phyloP scores from a whole-genome alignment of 2,113 vertebrate species.

The Equus przewalskii region DNA sequence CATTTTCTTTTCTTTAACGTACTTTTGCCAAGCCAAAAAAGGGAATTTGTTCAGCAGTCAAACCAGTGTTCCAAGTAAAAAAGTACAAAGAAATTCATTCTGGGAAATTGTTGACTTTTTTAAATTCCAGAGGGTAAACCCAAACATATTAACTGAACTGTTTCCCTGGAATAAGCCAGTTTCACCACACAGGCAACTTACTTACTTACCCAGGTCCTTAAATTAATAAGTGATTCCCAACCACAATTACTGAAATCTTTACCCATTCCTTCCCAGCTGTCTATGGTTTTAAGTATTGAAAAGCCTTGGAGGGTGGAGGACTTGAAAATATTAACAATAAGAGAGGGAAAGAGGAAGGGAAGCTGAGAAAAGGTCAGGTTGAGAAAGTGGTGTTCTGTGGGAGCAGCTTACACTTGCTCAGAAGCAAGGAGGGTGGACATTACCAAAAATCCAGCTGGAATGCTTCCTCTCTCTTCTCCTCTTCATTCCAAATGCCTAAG shows the following conservation, averaged over 20 bases:
- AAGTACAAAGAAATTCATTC: neutral
- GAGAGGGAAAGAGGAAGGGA: neutral
- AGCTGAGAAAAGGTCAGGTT: neutral
- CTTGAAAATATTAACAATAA: neutral
- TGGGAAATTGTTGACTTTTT: neutral
- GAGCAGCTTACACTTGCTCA: neutral
- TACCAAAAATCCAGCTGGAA: neutral
- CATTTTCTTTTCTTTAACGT: neutral
- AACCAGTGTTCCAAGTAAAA: neutral
- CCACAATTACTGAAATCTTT: neutral
- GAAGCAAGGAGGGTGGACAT: neutral
- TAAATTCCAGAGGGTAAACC: neutral
- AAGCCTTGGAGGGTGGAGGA: neutral
- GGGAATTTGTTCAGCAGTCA: neutral
- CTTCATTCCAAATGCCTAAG: neutral
- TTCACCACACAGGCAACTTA: rapidly evolving
- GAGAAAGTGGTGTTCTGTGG: neutral
- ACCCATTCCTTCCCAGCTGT: neutral
- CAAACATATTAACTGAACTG: neutral
- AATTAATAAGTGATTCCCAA: neutral
- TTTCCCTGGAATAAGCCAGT: neutral
- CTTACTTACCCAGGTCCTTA: neutral
- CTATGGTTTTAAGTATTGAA: neutral
- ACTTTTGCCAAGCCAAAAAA: neutral
- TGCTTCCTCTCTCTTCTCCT: neutral